phyloP scores from a whole-genome alignment of 1,140 invertebrate genomes.

The Zaprionus davidi region DNA sequence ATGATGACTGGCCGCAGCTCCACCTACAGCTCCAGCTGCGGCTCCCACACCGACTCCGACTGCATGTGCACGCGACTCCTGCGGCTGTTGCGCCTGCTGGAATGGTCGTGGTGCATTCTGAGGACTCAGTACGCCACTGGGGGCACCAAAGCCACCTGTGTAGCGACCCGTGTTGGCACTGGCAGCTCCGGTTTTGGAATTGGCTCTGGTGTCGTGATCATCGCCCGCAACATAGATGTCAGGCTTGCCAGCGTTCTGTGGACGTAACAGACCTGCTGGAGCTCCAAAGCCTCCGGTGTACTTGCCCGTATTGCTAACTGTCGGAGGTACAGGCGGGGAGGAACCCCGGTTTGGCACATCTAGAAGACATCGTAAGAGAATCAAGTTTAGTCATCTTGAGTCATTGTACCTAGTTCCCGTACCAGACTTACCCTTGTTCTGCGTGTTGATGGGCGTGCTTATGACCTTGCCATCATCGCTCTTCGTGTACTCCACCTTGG shows the following conservation, averaged over 20 bases:
- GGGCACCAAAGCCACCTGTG: slow-evolving; percentile 64
- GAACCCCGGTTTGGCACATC: slow-evolving; percentile 2
- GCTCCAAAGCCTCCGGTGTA: slow-evolving; percentile 76
- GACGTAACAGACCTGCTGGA: slow-evolving; percentile 64
- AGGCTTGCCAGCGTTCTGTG: slow-evolving; percentile 34
- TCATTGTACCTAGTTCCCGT: background rate
- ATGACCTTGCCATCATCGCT: slow-evolving; percentile 82
- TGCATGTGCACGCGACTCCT: background rate
- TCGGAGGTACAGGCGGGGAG: slow-evolving; percentile 2
- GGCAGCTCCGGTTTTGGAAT: slow-evolving; percentile 30
- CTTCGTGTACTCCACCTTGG: slow-evolving; percentile 71
- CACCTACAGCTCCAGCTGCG: background rate
- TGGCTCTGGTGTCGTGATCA: slow-evolving; percentile 52
- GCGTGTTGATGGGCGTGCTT: slow-evolving; percentile 58
- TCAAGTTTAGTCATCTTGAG: background rate
- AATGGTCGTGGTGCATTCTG: slow-evolving; percentile 63
- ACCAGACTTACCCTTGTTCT: slow-evolving; percentile 59
- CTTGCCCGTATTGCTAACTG: slow-evolving; percentile 51
- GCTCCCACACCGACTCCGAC: background rate
- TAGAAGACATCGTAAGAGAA: background rate
- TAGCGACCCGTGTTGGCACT: slow-evolving; percentile 55
- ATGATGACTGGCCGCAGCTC: slow-evolving; percentile 36
- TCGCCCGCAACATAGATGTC: slow-evolving; percentile 67
- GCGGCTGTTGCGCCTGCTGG: slow-evolving; percentile 41
- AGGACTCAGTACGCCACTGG: slow-evolving; percentile 54